Evolutionary conservation across 2,888 invertebrate species (phyloP).

Genomic region (Sisyra terminalis): DNA sequence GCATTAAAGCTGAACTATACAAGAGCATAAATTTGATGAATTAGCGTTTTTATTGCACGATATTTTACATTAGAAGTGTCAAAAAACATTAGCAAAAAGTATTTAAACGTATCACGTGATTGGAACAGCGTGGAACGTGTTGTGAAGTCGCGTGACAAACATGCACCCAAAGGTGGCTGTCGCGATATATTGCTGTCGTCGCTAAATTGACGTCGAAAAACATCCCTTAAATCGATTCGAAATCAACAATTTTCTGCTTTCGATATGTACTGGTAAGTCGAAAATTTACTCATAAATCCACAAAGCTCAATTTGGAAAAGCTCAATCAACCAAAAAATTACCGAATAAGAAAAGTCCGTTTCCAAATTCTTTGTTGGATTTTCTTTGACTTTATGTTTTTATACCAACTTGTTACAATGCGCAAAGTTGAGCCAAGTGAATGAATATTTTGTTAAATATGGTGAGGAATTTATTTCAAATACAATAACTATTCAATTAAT

Average conservation of each 20-base stretch:
- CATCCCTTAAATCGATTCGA: not conserved
- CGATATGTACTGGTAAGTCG: slow-evolving; percentile 2
- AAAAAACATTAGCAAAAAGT: not conserved
- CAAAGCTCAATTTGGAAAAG: not conserved
- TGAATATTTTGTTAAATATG: too few relatives aligned
- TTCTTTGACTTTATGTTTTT: not conserved
- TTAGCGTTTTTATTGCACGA: not conserved
- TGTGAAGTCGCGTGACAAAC: slow-evolving; percentile 3
- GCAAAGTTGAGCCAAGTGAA: not conserved
- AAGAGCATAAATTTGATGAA: too few relatives aligned
- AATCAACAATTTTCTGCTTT: not conserved
- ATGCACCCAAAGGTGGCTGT: not conserved
- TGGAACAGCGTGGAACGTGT: slow-evolving; percentile 7
- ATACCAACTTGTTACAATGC: not conserved
- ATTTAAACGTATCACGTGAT: slow-evolving; percentile 4
- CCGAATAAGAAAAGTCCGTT: not conserved
- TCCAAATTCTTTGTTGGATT: not conserved
- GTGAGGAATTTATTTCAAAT: too few relatives aligned
- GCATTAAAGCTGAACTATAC: too few relatives aligned
- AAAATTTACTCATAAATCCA: not conserved
- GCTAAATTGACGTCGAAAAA: not conserved
- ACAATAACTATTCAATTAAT: too few relatives aligned
- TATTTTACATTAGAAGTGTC: not conserved
- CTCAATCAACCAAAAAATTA: not conserved
- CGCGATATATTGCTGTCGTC: not conserved